Percentiles rank a stretch among this genome's conserved stretches.
Evolutionary conservation across 1,140 invertebrate species (phyloP).

Genomic region (Akabosia matsudoensis): DNA sequence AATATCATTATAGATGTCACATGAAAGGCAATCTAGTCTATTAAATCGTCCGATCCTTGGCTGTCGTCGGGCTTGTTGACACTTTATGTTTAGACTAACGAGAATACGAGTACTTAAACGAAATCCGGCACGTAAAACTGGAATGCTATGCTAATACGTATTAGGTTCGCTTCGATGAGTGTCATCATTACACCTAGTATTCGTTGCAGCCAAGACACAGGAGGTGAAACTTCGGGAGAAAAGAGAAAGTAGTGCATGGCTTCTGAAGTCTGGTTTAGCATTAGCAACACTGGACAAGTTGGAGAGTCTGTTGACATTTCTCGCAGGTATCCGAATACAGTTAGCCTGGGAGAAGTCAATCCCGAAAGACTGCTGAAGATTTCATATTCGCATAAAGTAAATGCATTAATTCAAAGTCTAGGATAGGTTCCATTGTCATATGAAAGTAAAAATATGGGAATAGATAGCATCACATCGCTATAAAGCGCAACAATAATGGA

Average conservation of each 20-base stretch:
- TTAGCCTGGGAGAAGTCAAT: not conserved
- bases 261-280: not conserved
- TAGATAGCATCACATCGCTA: conserved; percentile 14
- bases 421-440: not conserved
- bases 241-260: not conserved
- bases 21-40: not conserved
- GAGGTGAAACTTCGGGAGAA: not conserved
- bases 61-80: not conserved
- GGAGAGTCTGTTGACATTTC: too few species aligned
- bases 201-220: not conserved
- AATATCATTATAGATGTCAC: not conserved
- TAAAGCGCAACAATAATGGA: too few species aligned
- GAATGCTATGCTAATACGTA: not conserved
- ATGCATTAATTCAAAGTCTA: too few species aligned
- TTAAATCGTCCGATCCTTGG: not conserved
- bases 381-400: not conserved
- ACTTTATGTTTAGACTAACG: not conserved
- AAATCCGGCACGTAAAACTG: not conserved
- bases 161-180: conserved; percentile 1
- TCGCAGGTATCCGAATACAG: too few species aligned
- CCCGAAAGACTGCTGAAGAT: not conserved
- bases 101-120: not conserved
- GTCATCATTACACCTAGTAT: not conserved
- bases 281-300: too few species aligned
- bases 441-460: not conserved